Percentiles rank a stretch among this genome's conserved stretches.
Conservation (phyloP, 2,113 vertebrate genomes). For the Tachysurus fulvidraco region DNA sequence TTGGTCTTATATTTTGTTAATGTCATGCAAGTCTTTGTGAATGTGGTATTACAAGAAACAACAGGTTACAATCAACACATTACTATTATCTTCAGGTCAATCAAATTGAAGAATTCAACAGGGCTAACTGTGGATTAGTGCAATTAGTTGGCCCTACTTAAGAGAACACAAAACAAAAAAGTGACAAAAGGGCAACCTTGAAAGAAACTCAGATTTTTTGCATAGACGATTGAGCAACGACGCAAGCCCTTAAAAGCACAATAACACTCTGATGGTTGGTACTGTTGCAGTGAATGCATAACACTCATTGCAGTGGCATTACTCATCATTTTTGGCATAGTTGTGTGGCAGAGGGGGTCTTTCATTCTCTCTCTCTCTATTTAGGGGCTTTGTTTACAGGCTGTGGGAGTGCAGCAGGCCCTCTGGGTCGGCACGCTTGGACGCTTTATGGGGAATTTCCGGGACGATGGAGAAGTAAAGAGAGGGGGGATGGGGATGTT, state of each 20-base stretch:
- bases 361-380: slow-evolving; percentile 36
- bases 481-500: slow-evolving; percentile 29
- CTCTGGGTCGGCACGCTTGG: slow-evolving; percentile 44
- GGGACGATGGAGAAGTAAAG: slow-evolving; percentile 33
- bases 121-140: background rate
- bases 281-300: slow-evolving; percentile 1
- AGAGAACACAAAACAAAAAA: background rate
- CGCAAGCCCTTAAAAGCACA: slow-evolving; percentile 46
- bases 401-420: slow-evolving; percentile 34
- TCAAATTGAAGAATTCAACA: background rate
- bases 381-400: slow-evolving; percentile 47
- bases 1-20: background rate
- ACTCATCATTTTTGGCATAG: slow-evolving; percentile 48
- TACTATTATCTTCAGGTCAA: background rate
- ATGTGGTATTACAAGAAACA: background rate
- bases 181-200: background rate
- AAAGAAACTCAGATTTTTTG: background rate
- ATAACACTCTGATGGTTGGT: slow-evolving; percentile 18
- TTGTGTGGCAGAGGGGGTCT: slow-evolving; percentile 29
- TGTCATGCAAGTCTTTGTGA: background rate
- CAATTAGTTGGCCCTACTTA: background rate
- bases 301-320: slow-evolving; percentile 42
- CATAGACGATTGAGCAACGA: slow-evolving; percentile 2
- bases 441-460: slow-evolving; percentile 54
- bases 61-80: background rate